Evolutionary conservation across 2,888 invertebrate genomes (phyloP).

Genomic region (Oxyteleia sp.): DNA sequence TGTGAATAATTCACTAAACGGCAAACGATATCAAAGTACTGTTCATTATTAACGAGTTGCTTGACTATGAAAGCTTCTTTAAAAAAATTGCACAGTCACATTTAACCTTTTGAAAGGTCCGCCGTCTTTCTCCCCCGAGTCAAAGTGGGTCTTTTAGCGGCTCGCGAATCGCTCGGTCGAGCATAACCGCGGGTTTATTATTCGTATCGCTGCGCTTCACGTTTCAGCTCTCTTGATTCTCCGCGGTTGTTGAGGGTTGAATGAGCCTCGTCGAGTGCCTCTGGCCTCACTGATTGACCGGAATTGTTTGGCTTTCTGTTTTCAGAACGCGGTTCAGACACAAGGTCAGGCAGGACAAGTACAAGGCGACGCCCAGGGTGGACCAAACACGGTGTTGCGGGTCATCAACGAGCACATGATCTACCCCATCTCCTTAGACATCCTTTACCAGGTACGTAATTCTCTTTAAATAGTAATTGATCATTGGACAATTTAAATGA

Average conservation of each 20-base stretch:
- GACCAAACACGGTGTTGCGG: conserved; percentile 98
- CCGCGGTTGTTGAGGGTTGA: too few relatives aligned
- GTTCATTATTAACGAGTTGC: conserved; percentile 44
- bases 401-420: conserved; percentile 99
- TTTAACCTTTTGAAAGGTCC: conserved; percentile 23
- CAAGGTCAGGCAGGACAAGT: conserved; percentile 89
- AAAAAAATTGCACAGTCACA: conserved; percentile 33
- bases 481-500: too few relatives aligned
- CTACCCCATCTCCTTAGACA: conserved; percentile 99
- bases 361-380: conserved; percentile 92
- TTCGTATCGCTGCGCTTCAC: background rate
- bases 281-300: conserved; percentile 7
- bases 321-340: conserved; percentile 91
- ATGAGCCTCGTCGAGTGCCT: background rate
- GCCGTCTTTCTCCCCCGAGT: background rate
- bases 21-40: conserved; percentile 43
- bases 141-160: conserved; percentile 8
- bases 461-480: too few relatives aligned
- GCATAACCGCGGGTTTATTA: conserved; percentile 20
- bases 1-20: conserved; percentile 36
- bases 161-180: background rate
- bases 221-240: too few relatives aligned
- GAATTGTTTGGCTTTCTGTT: conserved; percentile 67
- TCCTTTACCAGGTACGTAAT: conserved; percentile 93
- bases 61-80: conserved; percentile 45